Evolutionary conservation across 2,888 invertebrate genomes (phyloP).

Genomic region (Diachrysia chrysitis): DNA sequence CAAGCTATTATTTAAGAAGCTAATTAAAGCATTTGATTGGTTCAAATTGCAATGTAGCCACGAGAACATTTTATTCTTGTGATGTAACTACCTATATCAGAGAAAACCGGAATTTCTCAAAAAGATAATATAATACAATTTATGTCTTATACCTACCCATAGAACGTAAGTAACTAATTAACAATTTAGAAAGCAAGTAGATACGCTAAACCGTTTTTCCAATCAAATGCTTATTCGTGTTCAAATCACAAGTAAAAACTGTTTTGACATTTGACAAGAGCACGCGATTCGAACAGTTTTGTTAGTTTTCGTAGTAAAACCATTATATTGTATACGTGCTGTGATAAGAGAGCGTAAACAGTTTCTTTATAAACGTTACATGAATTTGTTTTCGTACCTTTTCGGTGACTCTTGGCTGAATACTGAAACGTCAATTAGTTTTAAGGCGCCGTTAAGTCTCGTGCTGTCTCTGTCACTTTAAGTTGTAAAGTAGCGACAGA

Average conservation of each 20-base stretch:
- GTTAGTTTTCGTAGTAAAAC: slow-evolving; percentile 28
- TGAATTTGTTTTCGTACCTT: slow-evolving; percentile 21
- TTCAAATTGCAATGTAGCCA: too few relatives aligned
- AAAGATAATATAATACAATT: background rate
- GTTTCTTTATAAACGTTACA: slow-evolving; percentile 19
- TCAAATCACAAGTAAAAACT: slow-evolving; percentile 11
- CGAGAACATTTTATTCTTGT: too few relatives aligned
- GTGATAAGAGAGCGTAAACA: slow-evolving; percentile 37
- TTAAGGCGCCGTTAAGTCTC: too few relatives aligned
- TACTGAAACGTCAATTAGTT: too few relatives aligned
- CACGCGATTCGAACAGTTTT: slow-evolving; percentile 39
- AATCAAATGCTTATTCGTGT: slow-evolving; percentile 13
- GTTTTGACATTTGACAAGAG: slow-evolving; percentile 50
- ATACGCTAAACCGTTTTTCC: background rate
- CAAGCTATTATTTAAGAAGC: background rate
- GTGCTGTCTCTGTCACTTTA: too few relatives aligned
- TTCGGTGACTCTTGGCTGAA: too few relatives aligned
- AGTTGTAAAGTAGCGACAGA: too few relatives aligned
- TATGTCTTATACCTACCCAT: background rate
- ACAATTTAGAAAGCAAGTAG: background rate
- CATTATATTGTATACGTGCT: slow-evolving; percentile 24
- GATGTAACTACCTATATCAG: background rate
- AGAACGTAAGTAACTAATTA: background rate
- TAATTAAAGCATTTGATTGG: too few relatives aligned
- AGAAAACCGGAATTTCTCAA: background rate